Evolutionary conservation across 2,113 vertebrate genomes (phyloP).

Genomic region (Edolisoma coerulescens): DNA sequence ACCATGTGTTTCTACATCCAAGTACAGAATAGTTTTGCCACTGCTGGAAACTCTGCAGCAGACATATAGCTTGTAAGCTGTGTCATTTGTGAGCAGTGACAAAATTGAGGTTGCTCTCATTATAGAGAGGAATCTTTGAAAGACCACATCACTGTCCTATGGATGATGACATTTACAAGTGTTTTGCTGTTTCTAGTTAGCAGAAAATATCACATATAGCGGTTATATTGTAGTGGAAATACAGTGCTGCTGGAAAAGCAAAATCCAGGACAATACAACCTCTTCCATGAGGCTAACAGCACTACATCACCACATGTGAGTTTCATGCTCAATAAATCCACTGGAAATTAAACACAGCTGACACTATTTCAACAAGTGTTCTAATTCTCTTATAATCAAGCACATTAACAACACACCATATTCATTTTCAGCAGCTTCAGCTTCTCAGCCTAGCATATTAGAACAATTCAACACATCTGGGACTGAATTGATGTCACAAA

Average conservation of each 20-base stretch:
- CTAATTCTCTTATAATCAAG: conserved; percentile 29
- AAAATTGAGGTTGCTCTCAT: background rate
- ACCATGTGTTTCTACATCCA: background rate
- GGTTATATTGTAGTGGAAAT: background rate
- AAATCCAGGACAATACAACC: background rate
- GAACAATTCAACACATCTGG: conserved; percentile 25
- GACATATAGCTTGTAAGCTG: background rate
- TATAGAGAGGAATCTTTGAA: background rate
- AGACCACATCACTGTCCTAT: background rate
- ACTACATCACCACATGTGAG: background rate
- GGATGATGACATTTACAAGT: background rate
- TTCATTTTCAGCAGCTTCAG: background rate
- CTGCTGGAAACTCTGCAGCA: background rate
- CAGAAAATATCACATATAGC: background rate
- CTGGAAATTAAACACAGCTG: conserved; percentile 19
- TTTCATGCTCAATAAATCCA: conserved; percentile 11
- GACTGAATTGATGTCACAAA: conserved; percentile 38
- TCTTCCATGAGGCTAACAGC: background rate
- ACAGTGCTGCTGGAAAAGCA: background rate
- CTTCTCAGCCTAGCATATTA: background rate
- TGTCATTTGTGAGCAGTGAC: background rate
- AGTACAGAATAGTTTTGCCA: background rate
- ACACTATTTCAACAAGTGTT: conserved; percentile 21
- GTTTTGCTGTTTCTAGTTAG: background rate
- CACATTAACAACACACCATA: background rate